Evolutionary conservation across 2,797 vertebrate genomes (phyloP), one percentile per base, ranked within the genome.

Genomic region (Myripristis jacobus): DNA sequence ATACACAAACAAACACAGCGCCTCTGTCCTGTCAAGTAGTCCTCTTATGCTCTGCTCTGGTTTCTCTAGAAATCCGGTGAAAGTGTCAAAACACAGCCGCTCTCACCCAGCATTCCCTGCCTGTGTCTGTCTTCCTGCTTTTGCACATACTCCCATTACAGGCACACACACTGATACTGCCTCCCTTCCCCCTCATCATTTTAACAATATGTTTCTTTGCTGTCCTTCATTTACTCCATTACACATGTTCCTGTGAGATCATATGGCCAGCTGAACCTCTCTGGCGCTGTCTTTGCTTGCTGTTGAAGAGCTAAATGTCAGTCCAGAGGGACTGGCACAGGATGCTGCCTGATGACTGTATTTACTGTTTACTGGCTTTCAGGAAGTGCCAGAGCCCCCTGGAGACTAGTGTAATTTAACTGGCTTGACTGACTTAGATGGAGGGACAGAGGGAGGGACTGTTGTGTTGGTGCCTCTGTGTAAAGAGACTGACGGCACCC

Each of bases 321-420:
- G 69, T 82, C 65, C 55, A 48, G 58, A 75, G 76, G 67, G 71
- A 62, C 71, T 83, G 83, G 79, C 74, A 73, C 75, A 82, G 84
- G 77, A 87, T 73, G 70, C 63, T 44, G 80, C 56, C 56, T 81
- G 73, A 88, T 88, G 82, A 87, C 82, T 91, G 77, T 92, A 83
- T 89, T 89, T 88, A 89, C 84, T 81, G 88, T 90, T 91, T 79
- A 53, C 77, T 80, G 68, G 80, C 65, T 79, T 70, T 83, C 86
- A 91, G 91, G 90, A 93, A 92, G 90, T 91, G 90, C 88, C 87
- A 88, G 76, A 70, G 81, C 63, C 75, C 73, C 81, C 87, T 85
- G 8, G 84, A 84, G 86, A 89, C 66, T 65, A 77, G 70, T 77
- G 74, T 58, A 75, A 46, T 85, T 68, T 80, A 69, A 81, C 68